Evolutionary conservation across 2,888 invertebrate species (phyloP).

Genomic region (Abscondita cerata): DNA sequence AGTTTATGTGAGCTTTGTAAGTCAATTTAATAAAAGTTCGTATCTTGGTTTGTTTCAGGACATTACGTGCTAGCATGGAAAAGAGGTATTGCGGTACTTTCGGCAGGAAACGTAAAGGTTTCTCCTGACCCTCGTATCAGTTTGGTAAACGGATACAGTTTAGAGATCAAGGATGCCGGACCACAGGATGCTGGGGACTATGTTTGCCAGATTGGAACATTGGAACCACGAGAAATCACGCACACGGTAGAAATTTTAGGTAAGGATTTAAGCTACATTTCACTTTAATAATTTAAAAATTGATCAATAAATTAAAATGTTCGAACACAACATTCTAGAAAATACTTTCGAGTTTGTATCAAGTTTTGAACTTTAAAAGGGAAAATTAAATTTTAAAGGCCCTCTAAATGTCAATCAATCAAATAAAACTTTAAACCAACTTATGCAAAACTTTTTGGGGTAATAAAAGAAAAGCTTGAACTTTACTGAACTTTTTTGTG

Average conservation of each 20-base stretch:
- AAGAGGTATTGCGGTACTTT: conserved; percentile 69
- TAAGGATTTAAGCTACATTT: conserved; percentile 55
- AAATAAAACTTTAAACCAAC: no score
- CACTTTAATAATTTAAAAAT: background rate
- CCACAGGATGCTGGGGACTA: conserved; percentile 73
- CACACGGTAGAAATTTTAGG: conserved; percentile 73
- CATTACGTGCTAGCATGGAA: conserved; percentile 71
- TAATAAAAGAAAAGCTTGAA: no score
- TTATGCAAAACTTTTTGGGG: no score
- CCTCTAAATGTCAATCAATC: no score
- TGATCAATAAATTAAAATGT: background rate
- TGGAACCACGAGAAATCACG: conserved; percentile 69
- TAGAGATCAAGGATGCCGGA: conserved; percentile 69
- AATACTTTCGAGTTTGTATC: no score
- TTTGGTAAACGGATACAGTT: conserved; percentile 68
- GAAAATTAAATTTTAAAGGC: no score
- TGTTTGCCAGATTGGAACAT: conserved; percentile 71
- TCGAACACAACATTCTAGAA: background rate
- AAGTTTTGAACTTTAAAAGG: no score
- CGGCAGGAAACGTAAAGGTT: conserved; percentile 70
- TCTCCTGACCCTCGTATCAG: conserved; percentile 69
- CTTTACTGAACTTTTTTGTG: no score
- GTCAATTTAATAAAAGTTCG: conserved; percentile 13
- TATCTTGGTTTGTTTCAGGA: conserved; percentile 57
- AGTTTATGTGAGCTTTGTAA: background rate